Percentiles rank a stretch among this genome's conserved stretches.
Evolutionary conservation across 1,140 invertebrate species (phyloP).

Genomic region (Zaprionus davidi): DNA sequence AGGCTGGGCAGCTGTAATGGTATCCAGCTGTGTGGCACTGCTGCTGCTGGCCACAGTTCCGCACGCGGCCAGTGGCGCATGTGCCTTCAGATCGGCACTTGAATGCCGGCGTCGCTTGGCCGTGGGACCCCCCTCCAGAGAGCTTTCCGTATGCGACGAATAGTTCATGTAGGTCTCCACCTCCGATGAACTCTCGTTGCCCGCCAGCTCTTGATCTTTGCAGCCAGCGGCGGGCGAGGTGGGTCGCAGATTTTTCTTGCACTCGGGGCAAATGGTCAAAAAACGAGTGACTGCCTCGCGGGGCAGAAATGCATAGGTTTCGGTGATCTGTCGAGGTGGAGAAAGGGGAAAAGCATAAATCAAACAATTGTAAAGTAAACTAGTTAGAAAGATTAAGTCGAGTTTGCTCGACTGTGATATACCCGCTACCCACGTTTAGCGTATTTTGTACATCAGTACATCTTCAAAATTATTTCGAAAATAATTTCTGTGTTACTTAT

Average conservation of each 20-base stretch:
- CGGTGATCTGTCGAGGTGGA: constrained; percentile 90
- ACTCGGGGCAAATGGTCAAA: constrained; percentile 96
- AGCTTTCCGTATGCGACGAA: constrained; percentile 81
- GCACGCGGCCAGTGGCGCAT: not conserved
- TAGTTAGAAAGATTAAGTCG: no score
- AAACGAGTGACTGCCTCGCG: constrained; percentile 97
- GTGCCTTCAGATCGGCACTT: constrained; percentile 66
- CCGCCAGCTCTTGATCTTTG: constrained; percentile 62
- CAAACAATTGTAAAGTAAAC: no score
- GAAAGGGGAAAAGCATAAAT: not conserved
- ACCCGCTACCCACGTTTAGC: no score
- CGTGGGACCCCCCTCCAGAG: constrained; percentile 72
- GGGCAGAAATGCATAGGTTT: constrained; percentile 97
- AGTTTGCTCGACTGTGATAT: no score
- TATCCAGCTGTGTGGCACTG: constrained; percentile 54
- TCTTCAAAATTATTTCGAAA: no score
- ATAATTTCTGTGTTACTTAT: no score
- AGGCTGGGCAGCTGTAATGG: constrained; percentile 4
- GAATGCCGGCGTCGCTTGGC: constrained; percentile 72
- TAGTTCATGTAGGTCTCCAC: constrained; percentile 76
- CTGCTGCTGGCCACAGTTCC: constrained; percentile 34
- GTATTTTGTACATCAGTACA: no score
- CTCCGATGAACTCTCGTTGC: constrained; percentile 82
- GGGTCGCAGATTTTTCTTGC: constrained; percentile 93
- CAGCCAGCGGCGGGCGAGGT: constrained; percentile 85